phyloP scores from a whole-genome alignment of 2,797 vertebrate genomes.

The Clarias laeviceps region DNA sequence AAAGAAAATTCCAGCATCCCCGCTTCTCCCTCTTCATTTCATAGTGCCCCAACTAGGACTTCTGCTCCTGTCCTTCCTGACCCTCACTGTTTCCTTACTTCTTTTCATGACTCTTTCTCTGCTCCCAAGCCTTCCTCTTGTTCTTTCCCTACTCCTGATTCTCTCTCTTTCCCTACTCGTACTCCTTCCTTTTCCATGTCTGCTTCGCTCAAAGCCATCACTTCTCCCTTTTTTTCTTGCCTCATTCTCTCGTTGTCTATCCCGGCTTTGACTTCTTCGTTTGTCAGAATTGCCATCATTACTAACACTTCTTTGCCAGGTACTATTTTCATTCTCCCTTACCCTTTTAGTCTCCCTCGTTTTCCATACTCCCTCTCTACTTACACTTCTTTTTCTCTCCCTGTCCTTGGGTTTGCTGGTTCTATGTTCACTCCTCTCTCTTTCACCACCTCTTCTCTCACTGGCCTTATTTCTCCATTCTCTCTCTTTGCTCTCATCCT shows the following conservation, averaged over 20 bases:
- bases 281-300: slow-evolving; percentile 6
- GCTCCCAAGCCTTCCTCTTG: slow-evolving; percentile 22
- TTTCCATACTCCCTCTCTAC: slow-evolving; percentile 62
- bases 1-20: slow-evolving; percentile 52
- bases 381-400: slow-evolving; percentile 45
- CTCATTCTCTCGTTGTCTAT: slow-evolving; percentile 59
- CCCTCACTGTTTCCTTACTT: slow-evolving; percentile 32
- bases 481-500: slow-evolving; percentile 44
- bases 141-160: slow-evolving; percentile 39
- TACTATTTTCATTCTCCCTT: slow-evolving; percentile 9
- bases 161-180: slow-evolving; percentile 23
- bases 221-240: slow-evolving; percentile 58
- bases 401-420: slow-evolving; percentile 63
- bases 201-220: slow-evolving; percentile 45
- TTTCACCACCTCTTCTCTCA: slow-evolving; percentile 41
- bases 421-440: slow-evolving; percentile 49
- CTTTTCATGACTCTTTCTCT: background rate
- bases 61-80: background rate
- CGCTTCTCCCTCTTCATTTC: slow-evolving; percentile 1
- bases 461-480: slow-evolving; percentile 50
- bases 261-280: slow-evolving; percentile 61
- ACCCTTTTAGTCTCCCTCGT: slow-evolving; percentile 53
- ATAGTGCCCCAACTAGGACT: slow-evolving; percentile 11
- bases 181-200: slow-evolving; percentile 28
- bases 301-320: slow-evolving; percentile 24